phyloP scores from a whole-genome alignment of 2,888 invertebrate genomes.

The Drosophila nigricruria region DNA sequence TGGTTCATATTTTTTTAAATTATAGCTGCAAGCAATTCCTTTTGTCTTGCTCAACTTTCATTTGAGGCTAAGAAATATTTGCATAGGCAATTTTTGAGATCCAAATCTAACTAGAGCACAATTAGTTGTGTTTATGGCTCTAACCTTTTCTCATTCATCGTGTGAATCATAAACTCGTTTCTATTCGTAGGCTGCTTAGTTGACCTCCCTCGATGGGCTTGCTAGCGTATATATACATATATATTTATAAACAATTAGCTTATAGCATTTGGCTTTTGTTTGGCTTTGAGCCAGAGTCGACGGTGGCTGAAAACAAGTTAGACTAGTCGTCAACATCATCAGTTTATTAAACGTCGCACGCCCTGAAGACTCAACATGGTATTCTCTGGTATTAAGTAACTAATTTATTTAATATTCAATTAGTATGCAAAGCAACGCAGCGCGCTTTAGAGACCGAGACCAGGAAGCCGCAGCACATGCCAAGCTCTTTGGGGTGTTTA shows the following conservation, averaged over 20 bases:
- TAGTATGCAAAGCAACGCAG: slow-evolving; percentile 68
- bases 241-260: slow-evolving; percentile 58
- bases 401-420: slow-evolving; percentile 50
- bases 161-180: slow-evolving; percentile 69
- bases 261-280: slow-evolving; percentile 39
- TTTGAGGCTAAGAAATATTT: not conserved
- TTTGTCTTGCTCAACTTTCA: not conserved
- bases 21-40: not conserved
- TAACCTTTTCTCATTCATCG: not conserved
- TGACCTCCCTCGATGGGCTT: slow-evolving; percentile 31
- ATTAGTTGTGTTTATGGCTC: not conserved
- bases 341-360: slow-evolving; percentile 34
- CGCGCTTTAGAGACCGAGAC: slow-evolving; percentile 46
- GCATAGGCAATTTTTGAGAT: not conserved
- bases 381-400: slow-evolving; percentile 62
- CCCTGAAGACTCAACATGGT: slow-evolving; percentile 13
- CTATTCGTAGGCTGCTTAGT: slow-evolving; percentile 19
- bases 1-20: not conserved
- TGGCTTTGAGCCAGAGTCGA: slow-evolving; percentile 39
- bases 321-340: slow-evolving; percentile 52
- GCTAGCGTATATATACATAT: not conserved
- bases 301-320: slow-evolving; percentile 63
- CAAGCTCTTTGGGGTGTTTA: slow-evolving; percentile 30
- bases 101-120: slow-evolving; percentile 12
- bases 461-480: slow-evolving; percentile 68